phyloP scores from a whole-genome alignment of 2,797 vertebrate species.

The Orestias chungarensis region DNA sequence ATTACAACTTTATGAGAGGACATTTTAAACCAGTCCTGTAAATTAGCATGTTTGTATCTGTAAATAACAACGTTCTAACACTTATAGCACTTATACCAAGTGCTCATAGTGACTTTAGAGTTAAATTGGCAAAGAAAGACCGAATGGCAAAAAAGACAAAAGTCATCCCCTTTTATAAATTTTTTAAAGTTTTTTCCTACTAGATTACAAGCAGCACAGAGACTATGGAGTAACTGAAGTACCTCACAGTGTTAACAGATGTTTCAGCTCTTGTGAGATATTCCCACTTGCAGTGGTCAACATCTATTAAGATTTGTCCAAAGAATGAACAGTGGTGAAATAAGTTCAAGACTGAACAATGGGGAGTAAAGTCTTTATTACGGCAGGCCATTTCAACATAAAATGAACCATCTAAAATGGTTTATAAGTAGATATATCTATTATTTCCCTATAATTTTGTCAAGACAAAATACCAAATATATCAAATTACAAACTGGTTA shows the following conservation, averaged over 20 bases:
- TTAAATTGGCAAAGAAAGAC: no score
- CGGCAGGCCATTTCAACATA: no score
- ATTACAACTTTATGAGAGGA: conserved; percentile 23
- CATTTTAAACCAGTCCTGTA: conserved; percentile 11
- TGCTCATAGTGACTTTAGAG: not conserved
- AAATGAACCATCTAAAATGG: no score
- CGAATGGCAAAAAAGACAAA: no score
- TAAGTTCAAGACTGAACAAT: not conserved
- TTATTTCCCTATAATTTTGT: no score
- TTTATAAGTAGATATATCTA: no score
- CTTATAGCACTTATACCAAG: not conserved
- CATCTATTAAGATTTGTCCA: not conserved
- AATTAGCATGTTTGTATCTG: not conserved
- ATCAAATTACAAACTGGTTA: no score
- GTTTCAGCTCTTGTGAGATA: not conserved
- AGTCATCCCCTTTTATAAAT: no score
- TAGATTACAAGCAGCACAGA: not conserved
- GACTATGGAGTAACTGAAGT: not conserved
- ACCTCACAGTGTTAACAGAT: not conserved
- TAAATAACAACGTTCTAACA: not conserved
- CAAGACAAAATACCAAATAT: no score
- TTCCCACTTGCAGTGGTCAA: not conserved
- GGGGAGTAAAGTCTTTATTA: not conserved
- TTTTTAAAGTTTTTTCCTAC: no score
- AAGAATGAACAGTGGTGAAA: not conserved